A percentile compares a stretch with the other conserved stretches of the same genome.
These are phyloP conservation scores for Acrocera orbiculus DNA, from an alignment of 2,888 invertebrate species.

Conservation along the genomic window DNA sequence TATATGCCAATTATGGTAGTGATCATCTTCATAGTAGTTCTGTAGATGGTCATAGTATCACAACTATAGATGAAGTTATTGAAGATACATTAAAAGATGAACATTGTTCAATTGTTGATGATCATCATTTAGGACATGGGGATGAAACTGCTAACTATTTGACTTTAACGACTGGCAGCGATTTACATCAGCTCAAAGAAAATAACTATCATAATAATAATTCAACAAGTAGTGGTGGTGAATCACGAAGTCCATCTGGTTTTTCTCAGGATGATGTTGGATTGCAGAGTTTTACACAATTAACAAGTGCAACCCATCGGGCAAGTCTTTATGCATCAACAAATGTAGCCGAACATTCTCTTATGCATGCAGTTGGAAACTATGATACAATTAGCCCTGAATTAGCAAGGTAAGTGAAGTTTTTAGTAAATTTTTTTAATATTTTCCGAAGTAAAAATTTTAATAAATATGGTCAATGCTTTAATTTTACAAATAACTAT, in stretches of 20 bases:
- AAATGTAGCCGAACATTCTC: conserved; percentile 18
- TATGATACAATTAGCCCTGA: conserved; percentile 23
- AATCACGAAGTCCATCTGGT: conserved; percentile 24
- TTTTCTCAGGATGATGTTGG: conserved; percentile 17
- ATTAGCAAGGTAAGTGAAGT: too few relatives aligned
- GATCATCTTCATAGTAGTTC: conserved; percentile 7
- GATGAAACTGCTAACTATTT: conserved; percentile 21
- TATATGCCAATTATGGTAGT: conserved; percentile 6
- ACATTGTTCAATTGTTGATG: conserved; percentile 21
- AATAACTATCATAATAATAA: conserved; percentile 17
- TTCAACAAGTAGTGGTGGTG: conserved; percentile 26
- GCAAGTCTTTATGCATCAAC: conserved; percentile 7
- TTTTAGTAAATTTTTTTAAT: too few relatives aligned
- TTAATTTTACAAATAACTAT: too few relatives aligned
- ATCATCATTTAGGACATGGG: conserved; percentile 17
- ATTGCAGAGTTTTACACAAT: conserved; percentile 27
- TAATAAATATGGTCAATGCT: too few relatives aligned
- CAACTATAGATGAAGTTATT: conserved; percentile 28
- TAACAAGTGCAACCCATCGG: conserved; percentile 19
- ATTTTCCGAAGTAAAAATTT: too few relatives aligned
- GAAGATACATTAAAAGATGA: conserved; percentile 31
- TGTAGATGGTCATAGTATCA: background rate
- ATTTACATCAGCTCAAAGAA: conserved; percentile 24
- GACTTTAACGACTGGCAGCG: conserved; percentile 23
- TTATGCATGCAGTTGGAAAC: conserved; percentile 15